Evolutionary conservation across 2,797 vertebrate species (phyloP), one percentile per base, ranked within the genome.

Genomic region (Muraenolepis orangiensis): DNA sequence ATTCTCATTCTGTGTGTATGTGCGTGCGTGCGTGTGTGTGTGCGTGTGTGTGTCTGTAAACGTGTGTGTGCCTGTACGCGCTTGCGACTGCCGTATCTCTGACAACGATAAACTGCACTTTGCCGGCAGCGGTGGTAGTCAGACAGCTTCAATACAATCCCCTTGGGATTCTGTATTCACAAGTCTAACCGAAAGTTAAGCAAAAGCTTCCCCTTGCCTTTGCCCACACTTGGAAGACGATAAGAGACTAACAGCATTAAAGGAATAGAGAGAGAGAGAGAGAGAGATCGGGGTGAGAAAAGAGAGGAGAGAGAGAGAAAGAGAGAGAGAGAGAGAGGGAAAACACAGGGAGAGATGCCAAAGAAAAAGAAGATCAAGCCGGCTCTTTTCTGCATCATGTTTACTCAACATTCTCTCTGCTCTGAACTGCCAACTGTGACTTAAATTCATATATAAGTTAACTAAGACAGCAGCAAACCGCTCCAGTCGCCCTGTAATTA

Each of bases 321-420:
- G 36, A 12, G 36, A 38, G 36, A 12, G 36, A 38, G 36, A 12
- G 36, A 11, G 42, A 6, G 46, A 51, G 66, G 26, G 29, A 29
- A 26, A 61, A 30, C 46, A 74, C 69, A 70, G 23, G 73, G 38
- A 74, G 69, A 26, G 40, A 69, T 74, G 29, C 13, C 38, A 67
- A 66, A 40, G 1, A 0, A n/a, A n/a, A n/a, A 67, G 61, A 16
- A 40, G 29, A 68, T 66, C 72, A 57, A 72, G 70, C 36, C 64
- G 71, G 68, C 36, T 71, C 68, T 68, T n/a, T 69, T 68, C 64
- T n/a, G 20, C 42, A 57, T 38, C 46, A 34, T 38, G 10, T 46
- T 71, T 72, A 72, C 74, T 61, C 69, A 71, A 32, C 66, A 64
- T 69, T 72, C 71, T 71, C 75, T 69, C 31, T 69, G 75, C 18